phyloP scores from a whole-genome alignment of 2,888 invertebrate species.

The Watsonalla binaria region DNA sequence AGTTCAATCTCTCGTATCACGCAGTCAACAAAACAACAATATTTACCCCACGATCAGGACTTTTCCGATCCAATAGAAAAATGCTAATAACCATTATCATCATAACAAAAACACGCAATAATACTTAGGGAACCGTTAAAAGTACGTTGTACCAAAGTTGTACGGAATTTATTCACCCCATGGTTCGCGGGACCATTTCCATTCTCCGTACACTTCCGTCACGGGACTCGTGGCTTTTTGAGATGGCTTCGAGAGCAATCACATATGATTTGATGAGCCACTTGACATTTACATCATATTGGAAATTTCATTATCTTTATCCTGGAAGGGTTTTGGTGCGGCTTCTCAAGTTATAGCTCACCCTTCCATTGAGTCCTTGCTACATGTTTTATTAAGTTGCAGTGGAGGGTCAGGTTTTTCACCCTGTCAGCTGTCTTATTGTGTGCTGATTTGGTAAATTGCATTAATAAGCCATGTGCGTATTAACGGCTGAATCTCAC shows the following conservation, averaged over 20 bases:
- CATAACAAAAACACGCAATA: constrained; percentile 47
- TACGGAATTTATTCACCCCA: constrained; percentile 58
- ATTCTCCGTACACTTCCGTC: constrained; percentile 44
- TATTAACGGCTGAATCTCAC: too few relatives aligned
- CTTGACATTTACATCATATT: constrained; percentile 7
- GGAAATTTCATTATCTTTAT: not conserved
- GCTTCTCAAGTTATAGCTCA: not conserved
- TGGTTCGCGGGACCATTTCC: constrained; percentile 41
- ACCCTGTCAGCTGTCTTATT: too few relatives aligned
- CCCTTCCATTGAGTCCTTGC: not conserved
- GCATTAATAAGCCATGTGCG: too few relatives aligned
- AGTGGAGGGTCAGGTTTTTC: too few relatives aligned
- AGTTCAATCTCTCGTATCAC: not conserved
- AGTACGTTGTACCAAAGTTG: constrained; percentile 48
- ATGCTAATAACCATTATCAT: constrained; percentile 35
- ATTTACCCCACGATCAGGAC: not conserved
- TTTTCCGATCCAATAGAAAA: not conserved
- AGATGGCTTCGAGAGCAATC: constrained; percentile 24
- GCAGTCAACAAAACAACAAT: not conserved
- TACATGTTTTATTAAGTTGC: not conserved
- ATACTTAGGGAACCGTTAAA: constrained; percentile 50
- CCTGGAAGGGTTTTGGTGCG: not conserved
- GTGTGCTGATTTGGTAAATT: too few relatives aligned
- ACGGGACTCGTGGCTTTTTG: constrained; percentile 36
- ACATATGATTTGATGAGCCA: constrained; percentile 22